phyloP scores from a whole-genome alignment of 2,797 vertebrate species.

The Malacoctenus gilli region DNA sequence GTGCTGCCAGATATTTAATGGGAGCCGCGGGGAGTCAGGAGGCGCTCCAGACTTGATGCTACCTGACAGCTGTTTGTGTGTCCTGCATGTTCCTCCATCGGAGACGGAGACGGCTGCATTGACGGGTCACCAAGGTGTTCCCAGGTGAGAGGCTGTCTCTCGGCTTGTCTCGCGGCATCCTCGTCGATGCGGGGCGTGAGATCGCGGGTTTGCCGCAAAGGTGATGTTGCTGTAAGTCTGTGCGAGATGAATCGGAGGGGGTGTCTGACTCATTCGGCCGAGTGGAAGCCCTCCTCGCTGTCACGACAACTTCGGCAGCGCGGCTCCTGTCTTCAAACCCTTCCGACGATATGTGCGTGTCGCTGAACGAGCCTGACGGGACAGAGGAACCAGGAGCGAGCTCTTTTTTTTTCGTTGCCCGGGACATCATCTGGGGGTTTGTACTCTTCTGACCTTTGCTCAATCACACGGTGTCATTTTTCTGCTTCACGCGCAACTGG shows the following conservation, averaged over 20 bases:
- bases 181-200: background rate
- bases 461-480: too few species aligned
- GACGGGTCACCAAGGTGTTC: slow-evolving; percentile 4
- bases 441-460: background rate
- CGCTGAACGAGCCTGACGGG: too few species aligned
- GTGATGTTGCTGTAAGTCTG: slow-evolving; percentile 18
- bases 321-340: too few species aligned
- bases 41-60: background rate
- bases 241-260: too few species aligned
- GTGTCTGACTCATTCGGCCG: slow-evolving; percentile 35
- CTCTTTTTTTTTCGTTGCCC: too few species aligned
- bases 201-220: slow-evolving; percentile 33
- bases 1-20: background rate
- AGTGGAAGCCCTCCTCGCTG: slow-evolving; percentile 7
- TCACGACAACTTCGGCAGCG: slow-evolving; percentile 2
- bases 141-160: background rate
- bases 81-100: background rate
- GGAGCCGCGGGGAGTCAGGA: background rate
- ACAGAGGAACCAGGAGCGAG: too few species aligned
- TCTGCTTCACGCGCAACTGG: too few species aligned
- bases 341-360: too few species aligned
- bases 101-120: background rate
- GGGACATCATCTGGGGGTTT: too few species aligned
- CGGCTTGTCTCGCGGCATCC: background rate
- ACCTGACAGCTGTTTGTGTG: slow-evolving; percentile 14